A percentile compares a stretch with the other conserved stretches of the same genome.
phyloP scores from a whole-genome alignment of 2,113 vertebrate species.

The Porphyrio hochstetteri region DNA sequence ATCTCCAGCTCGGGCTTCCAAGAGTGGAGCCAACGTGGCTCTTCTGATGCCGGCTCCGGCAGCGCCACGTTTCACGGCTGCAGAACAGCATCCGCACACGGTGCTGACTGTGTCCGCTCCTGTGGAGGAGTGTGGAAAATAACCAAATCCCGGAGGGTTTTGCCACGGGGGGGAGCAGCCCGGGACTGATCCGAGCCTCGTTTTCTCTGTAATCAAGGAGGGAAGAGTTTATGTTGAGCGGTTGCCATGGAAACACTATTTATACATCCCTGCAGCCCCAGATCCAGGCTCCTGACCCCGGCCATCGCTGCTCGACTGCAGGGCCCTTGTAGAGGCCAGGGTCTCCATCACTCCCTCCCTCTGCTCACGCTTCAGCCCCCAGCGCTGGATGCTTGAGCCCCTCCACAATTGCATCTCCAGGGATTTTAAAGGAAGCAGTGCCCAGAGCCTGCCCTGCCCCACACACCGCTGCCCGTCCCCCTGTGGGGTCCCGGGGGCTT shows the following conservation, averaged over 20 bases:
- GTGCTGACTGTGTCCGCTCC: accelerated
- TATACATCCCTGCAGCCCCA: neutral
- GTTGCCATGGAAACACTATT: constrained; percentile 34
- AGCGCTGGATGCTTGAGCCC: accelerated
- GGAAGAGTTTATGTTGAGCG: neutral
- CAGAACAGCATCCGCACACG: accelerated
- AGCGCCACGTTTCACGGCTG: accelerated
- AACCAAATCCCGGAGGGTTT: neutral
- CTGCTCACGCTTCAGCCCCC: accelerated
- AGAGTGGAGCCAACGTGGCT: accelerated
- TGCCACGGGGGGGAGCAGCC: constrained; percentile 62
- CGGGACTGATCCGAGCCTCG: neutral
- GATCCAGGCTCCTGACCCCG: neutral
- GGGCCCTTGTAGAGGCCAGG: accelerated
- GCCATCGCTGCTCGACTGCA: neutral
- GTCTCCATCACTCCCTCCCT: neutral
- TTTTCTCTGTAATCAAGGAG: neutral
- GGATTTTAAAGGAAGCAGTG: neutral
- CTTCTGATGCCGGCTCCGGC: neutral
- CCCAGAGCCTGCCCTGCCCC: neutral
- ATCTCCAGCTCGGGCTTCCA: neutral
- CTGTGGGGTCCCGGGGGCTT: accelerated
- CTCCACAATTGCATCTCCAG: accelerated
- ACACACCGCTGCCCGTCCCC: accelerated
- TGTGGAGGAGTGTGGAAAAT: accelerated